Conservation (phyloP, 2,888 invertebrate genomes). For the Dicroscelio sp. region DNA sequence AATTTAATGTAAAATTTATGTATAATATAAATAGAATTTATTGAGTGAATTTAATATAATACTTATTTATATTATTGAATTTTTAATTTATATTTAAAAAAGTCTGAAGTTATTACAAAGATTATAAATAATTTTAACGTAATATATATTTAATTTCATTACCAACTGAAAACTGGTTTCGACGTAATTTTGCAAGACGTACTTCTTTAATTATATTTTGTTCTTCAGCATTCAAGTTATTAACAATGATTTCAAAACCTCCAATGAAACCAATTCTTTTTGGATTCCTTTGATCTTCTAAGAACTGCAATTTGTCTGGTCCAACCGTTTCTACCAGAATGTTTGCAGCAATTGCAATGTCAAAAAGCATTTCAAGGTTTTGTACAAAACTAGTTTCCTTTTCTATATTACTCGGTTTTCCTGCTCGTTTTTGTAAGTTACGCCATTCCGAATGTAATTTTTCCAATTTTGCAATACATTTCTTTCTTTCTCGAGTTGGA, state of each 20-base stretch:
- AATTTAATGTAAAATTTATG: too few relatives aligned
- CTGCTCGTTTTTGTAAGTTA: not conserved
- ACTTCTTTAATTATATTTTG: slow-evolving; percentile 13
- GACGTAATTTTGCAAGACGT: slow-evolving; percentile 25
- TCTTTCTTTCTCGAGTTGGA: slow-evolving; percentile 32
- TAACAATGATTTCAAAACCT: not conserved
- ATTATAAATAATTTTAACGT: too few relatives aligned
- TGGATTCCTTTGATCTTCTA: slow-evolving; percentile 53
- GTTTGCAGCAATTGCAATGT: slow-evolving; percentile 34
- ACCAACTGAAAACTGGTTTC: too few relatives aligned
- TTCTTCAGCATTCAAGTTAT: slow-evolving; percentile 34
- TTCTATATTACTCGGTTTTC: slow-evolving; percentile 8
- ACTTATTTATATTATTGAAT: too few relatives aligned
- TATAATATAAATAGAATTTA: too few relatives aligned
- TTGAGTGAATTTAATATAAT: too few relatives aligned
- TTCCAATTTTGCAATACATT: slow-evolving; percentile 31
- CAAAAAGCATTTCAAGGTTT: slow-evolving; percentile 40
- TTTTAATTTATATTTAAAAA: too few relatives aligned
- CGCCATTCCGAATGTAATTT: slow-evolving; percentile 38
- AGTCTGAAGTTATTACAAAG: too few relatives aligned
- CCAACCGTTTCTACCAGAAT: slow-evolving; percentile 15
- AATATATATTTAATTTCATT: too few relatives aligned
- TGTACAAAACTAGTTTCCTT: slow-evolving; percentile 23
- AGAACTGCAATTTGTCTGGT: slow-evolving; percentile 61
- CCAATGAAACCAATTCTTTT: slow-evolving; percentile 44